These are phyloP conservation scores for Leistus spinibarbis DNA, from an alignment of 2,888 invertebrate genomes.

Conservation along the genomic window DNA sequence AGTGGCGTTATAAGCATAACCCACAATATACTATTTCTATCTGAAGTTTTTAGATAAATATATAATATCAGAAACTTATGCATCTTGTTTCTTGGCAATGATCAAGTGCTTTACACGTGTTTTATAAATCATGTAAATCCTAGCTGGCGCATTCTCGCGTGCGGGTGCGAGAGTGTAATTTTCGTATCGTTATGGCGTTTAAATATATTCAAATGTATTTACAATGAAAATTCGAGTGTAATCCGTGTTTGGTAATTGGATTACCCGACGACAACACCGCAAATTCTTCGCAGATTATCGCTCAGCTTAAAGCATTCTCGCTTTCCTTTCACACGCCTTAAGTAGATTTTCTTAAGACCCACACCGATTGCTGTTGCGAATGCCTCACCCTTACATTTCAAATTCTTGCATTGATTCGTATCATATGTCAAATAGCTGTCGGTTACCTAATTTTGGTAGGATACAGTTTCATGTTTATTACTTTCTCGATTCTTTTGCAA, in stretches of 20 bases:
- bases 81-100: not conserved
- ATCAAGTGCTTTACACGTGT: not conserved
- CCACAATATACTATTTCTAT: too few species aligned
- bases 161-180: not conserved
- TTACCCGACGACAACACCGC: slow-evolving; percentile 13
- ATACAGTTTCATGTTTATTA: too few species aligned
- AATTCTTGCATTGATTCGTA: not conserved
- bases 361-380: not conserved
- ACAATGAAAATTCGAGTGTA: slow-evolving; percentile 15
- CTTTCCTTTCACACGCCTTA: not conserved
- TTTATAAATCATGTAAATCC: not conserved
- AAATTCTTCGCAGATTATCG: slow-evolving; percentile 33
- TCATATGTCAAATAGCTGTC: too few species aligned
- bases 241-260: slow-evolving; percentile 29
- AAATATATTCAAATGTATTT: slow-evolving; percentile 1
- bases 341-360: not conserved
- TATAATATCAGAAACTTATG: slow-evolving; percentile 2
- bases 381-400: not conserved
- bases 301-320: slow-evolving; percentile 13
- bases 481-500: too few species aligned
- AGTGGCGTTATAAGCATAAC: too few species aligned
- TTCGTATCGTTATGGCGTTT: slow-evolving; percentile 3
- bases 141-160: not conserved
- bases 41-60: not conserved
- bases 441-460: too few species aligned